Evolutionary conservation across 2,888 invertebrate species (phyloP), one percentile per base, ranked within the genome.

Genomic region (Epinotia brunnichana): DNA sequence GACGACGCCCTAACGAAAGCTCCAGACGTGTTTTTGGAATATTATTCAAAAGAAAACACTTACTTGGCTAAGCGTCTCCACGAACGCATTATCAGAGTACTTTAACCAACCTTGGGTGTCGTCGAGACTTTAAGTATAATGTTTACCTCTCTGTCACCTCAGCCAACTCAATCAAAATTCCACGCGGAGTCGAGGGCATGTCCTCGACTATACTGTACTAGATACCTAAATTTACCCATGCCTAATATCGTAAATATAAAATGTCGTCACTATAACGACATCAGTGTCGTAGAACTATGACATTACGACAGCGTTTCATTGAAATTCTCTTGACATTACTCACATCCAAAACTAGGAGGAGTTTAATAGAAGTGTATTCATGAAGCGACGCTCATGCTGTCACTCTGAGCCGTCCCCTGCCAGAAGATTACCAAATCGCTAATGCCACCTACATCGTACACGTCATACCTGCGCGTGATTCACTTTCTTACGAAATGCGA

Each of bases 371-470:
- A 62, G 69, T 0, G 74, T 66, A 70, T 66, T 69, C 39, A 9
- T 19, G 59, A 48, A 56, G 13, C 44, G 41, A 39, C 44, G 48
- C 59, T 54, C 39, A 61, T 56, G 61, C 11, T 54, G 54, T 69
- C 57, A 69, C 59, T 48, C 44, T 56, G 41, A 62, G 44, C 19
- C 15, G 13, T 11, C 19, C n/a, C 35, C 17, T 66, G 66, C 70
- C 63, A 74, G 53, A 62, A 15, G 17, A 13, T 44, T 41, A 53
- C n/a, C 53, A 63, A 57, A 48, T 41, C 39, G 1, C 51, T 62
- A 59, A 66, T 56, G 39, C 61, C 29, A 57, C 29, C 75, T 82
- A 11, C 59, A 60, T 39, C 35, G 44, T 59, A 64, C 63, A 48
- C 7, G 35, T 21, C 44, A 56, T 71, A 72, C 61, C 61, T 67